Base-by-base conservation (phyloP, 2,797 vertebrate species). In the Tachyglossus aculeatus region DNA sequence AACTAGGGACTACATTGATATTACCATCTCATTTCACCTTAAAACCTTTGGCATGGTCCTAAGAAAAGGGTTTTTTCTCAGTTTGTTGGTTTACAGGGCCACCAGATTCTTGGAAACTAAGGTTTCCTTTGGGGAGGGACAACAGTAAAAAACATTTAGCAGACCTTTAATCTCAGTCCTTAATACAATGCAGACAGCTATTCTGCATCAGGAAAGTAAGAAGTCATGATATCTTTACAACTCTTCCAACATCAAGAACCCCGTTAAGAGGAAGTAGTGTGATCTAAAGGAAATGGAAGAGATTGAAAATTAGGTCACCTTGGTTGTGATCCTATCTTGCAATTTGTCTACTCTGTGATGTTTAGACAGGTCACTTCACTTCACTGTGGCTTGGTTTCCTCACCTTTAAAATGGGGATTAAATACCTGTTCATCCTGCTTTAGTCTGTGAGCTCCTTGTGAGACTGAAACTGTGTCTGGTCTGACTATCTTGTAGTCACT, bases 1-100 rank as follows among this genome's bases (percentile, higher is more conserved):
- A 70, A 76, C 40, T 22, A 81, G 82, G 51, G 69, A 84, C 76
- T 22, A 33, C 70, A 34, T 78, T 84, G 81, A 80, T 58, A 78
- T 44, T 63, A 76, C 52, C 63, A 77, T 88, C 69, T 83, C 31
- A 53, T 84, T 80, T 86, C 39, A 67, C 44, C 41, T 8, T 75
- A 80, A 24, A 33, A 75, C 50, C 62, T 90, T 78, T 63, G 51
- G 64, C 74, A 44, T 21, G 38, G 39, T 56, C n/a, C n/a, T n/a
- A 15, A 74, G n/a, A 31, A 84, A 60, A 44, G 29, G 24, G 27
- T 62, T 68, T 32, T 5, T 43, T 79, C 57, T 19, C 32, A 69
- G 5, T 29, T 33, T 63, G 62, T 36, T 27, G 4, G 7, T 39
- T 68, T 60, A 50, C 56, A 21, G 21, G 37, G 31, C 43, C 19